phyloP scores from a whole-genome alignment of 1,140 invertebrate species.

The Drosophila malerkotliana region DNA sequence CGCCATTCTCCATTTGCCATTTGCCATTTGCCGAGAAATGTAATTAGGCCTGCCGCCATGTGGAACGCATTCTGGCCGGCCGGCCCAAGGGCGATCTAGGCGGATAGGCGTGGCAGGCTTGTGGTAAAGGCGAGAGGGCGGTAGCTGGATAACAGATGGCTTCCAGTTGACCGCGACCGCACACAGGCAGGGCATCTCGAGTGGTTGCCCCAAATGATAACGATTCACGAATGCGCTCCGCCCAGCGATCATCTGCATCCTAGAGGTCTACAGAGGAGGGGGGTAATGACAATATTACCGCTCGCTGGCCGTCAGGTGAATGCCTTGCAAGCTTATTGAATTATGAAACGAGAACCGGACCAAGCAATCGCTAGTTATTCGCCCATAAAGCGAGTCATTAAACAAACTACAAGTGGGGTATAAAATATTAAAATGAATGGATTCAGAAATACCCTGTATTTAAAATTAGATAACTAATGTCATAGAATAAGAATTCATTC shows the following conservation, averaged over 20 bases:
- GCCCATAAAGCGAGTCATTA: slow-evolving; percentile 46
- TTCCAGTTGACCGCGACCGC: slow-evolving; percentile 55
- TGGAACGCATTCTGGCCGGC: slow-evolving; percentile 66
- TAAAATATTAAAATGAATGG: not conserved
- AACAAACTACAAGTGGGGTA: slow-evolving; percentile 4
- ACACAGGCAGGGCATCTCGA: slow-evolving; percentile 25
- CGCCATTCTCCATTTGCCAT: slow-evolving; percentile 64
- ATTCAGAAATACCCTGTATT: slow-evolving; percentile 12
- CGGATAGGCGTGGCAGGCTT: not conserved
- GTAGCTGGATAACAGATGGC: slow-evolving; percentile 59
- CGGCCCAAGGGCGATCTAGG: slow-evolving; percentile 30
- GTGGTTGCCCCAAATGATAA: slow-evolving; percentile 48
- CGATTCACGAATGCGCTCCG: slow-evolving; percentile 31
- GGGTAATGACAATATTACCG: slow-evolving; percentile 67
- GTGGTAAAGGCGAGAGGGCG: not conserved
- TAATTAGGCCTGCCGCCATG: slow-evolving; percentile 78
- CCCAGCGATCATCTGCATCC: slow-evolving; percentile 1
- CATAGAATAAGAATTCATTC: too few relatives aligned
- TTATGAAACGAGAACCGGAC: slow-evolving; percentile 42
- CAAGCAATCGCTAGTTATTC: slow-evolving; percentile 47
- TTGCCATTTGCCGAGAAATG: slow-evolving; percentile 70
- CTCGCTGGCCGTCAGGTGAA: slow-evolving; percentile 40
- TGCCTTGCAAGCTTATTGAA: slow-evolving; percentile 49
- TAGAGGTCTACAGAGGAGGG: not conserved
- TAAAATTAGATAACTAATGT: too few relatives aligned